Percentiles rank a stretch among this genome's conserved stretches.
Conservation (phyloP, 2,888 invertebrate genomes). For the Cremastinae sp. region DNA sequence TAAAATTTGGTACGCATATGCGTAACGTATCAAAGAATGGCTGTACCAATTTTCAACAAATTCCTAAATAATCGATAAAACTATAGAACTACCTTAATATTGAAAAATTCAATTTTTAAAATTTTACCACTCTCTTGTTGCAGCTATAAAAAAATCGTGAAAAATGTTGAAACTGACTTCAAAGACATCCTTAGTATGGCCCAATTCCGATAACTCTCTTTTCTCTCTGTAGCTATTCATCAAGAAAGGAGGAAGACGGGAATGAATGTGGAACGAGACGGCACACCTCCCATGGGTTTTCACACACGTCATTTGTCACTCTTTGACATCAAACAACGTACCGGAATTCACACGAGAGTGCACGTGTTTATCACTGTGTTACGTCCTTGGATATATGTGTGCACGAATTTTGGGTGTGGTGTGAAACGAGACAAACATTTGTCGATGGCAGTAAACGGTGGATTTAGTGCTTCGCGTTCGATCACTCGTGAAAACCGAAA, state of each 20-base stretch:
- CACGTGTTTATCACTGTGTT: background rate
- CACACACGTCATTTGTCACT: slow-evolving; percentile 54
- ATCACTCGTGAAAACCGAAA: slow-evolving; percentile 54
- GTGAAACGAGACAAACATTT: slow-evolving; percentile 54
- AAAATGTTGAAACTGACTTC: too few relatives aligned
- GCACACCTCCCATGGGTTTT: slow-evolving; percentile 44
- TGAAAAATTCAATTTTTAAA: too few relatives aligned
- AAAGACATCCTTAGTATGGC: background rate
- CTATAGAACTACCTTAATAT: too few relatives aligned
- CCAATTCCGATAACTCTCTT: background rate
- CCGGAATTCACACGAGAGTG: slow-evolving; percentile 34
- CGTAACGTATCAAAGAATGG: too few relatives aligned
- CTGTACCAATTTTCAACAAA: too few relatives aligned
- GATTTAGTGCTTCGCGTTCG: slow-evolving; percentile 55
- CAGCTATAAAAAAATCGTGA: too few relatives aligned
- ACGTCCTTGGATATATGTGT: slow-evolving; percentile 23
- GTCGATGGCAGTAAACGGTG: slow-evolving; percentile 46
- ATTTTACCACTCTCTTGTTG: too few relatives aligned
- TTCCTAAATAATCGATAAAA: too few relatives aligned
- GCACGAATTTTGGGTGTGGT: slow-evolving; percentile 43
- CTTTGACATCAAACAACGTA: slow-evolving; percentile 58
- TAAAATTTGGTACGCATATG: too few relatives aligned
- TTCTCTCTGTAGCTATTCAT: slow-evolving; percentile 35
- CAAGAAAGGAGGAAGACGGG: slow-evolving; percentile 35
- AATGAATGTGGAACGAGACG: slow-evolving; percentile 58